These are phyloP conservation scores for Hoplodrina ambigua DNA, from an alignment of 2,888 invertebrate genomes.

Conservation along the genomic window DNA sequence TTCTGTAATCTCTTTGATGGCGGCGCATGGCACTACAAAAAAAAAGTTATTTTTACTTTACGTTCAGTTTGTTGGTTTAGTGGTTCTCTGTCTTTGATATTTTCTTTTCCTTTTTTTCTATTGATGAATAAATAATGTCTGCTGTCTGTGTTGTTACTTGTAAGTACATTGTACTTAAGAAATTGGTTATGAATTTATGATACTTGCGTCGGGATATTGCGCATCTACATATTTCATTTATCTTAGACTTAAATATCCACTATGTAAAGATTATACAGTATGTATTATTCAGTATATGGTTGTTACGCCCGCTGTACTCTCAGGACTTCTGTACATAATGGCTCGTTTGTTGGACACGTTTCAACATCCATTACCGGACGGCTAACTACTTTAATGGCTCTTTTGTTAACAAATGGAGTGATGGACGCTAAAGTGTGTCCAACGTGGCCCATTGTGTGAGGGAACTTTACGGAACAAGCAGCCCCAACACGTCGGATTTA, in stretches of 20 bases:
- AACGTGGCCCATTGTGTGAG: slow-evolving; percentile 52
- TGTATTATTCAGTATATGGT: slow-evolving; percentile 37
- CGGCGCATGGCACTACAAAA: slow-evolving; percentile 58
- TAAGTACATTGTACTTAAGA: slow-evolving; percentile 39
- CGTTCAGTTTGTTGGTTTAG: slow-evolving; percentile 47
- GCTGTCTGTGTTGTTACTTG: slow-evolving; percentile 7
- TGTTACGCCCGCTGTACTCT: slow-evolving; percentile 27
- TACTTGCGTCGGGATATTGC: slow-evolving; percentile 18
- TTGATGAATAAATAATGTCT: slow-evolving; percentile 46
- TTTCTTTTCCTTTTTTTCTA: slow-evolving; percentile 26
- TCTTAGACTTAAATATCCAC: slow-evolving; percentile 15
- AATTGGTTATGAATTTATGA: slow-evolving; percentile 55
- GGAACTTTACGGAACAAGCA: slow-evolving; percentile 47
- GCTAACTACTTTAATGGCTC: slow-evolving; percentile 61
- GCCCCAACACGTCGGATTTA: slow-evolving; percentile 47
- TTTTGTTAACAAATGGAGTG: slow-evolving; percentile 61
- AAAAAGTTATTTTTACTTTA: slow-evolving; percentile 64
- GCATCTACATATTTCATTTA: slow-evolving; percentile 17
- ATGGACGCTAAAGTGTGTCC: slow-evolving; percentile 60
- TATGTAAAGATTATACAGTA: slow-evolving; percentile 19
- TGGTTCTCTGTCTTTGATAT: slow-evolving; percentile 52
- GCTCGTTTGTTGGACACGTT: slow-evolving; percentile 58
- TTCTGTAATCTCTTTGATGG: slow-evolving; percentile 74
- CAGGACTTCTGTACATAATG: slow-evolving; percentile 47
- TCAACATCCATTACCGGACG: slow-evolving; percentile 59